These are phyloP conservation scores for Agapornis roseicollis DNA, from an alignment of 2,113 vertebrate genomes.

Conservation along the genomic window DNA sequence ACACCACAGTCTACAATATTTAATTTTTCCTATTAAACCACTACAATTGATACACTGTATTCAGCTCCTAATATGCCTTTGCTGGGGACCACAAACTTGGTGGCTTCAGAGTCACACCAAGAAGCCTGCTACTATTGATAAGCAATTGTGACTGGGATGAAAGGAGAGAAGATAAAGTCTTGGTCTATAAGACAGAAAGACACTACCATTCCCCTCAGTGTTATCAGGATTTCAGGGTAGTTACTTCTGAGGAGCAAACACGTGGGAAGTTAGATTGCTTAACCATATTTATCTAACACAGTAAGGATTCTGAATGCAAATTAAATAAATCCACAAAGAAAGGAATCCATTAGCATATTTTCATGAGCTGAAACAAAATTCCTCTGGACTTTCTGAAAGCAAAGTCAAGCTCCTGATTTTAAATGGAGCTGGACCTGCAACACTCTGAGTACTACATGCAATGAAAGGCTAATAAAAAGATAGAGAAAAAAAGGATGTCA, in stretches of 20 bases:
- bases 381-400: not conserved
- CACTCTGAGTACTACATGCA: not conserved
- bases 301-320: slow-evolving; percentile 39
- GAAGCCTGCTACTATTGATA: slow-evolving; percentile 55
- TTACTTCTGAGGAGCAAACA: slow-evolving; percentile 14
- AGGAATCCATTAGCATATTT: not conserved
- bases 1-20: not conserved
- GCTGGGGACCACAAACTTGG: not conserved
- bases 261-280: slow-evolving; percentile 25
- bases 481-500: not conserved
- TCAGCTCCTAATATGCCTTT: not conserved
- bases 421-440: not conserved
- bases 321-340: slow-evolving; percentile 42
- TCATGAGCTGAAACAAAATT: not conserved
- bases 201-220: slow-evolving; percentile 22
- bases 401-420: not conserved
- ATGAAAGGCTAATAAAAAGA: not conserved
- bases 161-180: slow-evolving; percentile 27
- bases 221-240: slow-evolving; percentile 27
- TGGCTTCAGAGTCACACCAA: not conserved
- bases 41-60: not conserved
- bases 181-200: not conserved
- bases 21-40: slow-evolving; percentile 8
- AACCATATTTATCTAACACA: slow-evolving; percentile 51
- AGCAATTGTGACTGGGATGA: slow-evolving; percentile 60